Evolutionary conservation across 2,113 vertebrate species (phyloP).

Genomic region (Phaetusa simplex): DNA sequence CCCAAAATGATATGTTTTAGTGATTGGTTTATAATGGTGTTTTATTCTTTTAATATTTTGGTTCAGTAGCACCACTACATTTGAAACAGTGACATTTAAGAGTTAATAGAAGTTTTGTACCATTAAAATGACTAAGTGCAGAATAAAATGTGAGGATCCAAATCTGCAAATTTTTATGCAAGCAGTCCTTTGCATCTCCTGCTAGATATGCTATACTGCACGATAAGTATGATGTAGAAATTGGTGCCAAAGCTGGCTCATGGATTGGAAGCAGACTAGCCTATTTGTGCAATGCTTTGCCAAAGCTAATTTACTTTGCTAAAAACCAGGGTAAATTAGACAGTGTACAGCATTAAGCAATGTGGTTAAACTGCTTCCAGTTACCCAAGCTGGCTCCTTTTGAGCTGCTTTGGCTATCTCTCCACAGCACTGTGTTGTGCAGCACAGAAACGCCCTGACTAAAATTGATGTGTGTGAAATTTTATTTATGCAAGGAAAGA

Average conservation of each 20-base stretch:
- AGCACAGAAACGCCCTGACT: not conserved
- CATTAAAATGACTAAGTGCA: not conserved
- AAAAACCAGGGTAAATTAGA: slow-evolving; percentile 25
- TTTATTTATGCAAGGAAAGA: not conserved
- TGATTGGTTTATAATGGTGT: not conserved
- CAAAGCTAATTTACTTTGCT: slow-evolving; percentile 48
- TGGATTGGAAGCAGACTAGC: not conserved
- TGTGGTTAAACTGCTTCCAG: slow-evolving; percentile 15
- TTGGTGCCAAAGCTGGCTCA: not conserved
- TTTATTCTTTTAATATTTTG: not conserved
- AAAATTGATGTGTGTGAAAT: not conserved
- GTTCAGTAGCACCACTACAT: not conserved
- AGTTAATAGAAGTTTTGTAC: not conserved
- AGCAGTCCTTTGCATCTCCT: not conserved
- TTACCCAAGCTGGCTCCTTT: not conserved
- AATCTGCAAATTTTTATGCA: not conserved
- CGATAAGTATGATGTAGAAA: not conserved
- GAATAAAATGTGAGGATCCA: not conserved
- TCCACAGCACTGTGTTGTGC: not conserved
- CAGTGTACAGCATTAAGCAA: not conserved
- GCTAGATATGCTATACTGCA: not conserved
- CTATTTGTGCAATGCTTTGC: slow-evolving; percentile 11
- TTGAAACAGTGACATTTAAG: not conserved
- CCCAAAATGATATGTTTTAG: not conserved
- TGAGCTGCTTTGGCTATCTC: slow-evolving; percentile 4